These are phyloP conservation scores for Arctopsyche grandis DNA, from an alignment of 1,140 invertebrate genomes.

Conservation along the genomic window DNA sequence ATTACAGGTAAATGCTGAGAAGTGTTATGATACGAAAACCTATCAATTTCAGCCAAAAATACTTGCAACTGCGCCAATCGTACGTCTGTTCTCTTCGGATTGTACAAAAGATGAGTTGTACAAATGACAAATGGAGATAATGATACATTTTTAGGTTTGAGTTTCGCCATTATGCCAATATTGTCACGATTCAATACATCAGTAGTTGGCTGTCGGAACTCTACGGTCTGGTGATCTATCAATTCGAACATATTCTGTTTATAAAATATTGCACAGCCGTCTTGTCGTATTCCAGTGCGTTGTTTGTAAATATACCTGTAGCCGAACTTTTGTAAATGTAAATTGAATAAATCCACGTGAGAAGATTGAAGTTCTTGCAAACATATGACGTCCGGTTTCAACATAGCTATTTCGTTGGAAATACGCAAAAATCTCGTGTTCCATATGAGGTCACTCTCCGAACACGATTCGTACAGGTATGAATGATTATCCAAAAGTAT, in stretches of 20 bases:
- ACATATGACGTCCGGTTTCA: slow-evolving; percentile 84
- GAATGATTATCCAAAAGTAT: slow-evolving; percentile 78
- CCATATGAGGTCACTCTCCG: slow-evolving; percentile 74
- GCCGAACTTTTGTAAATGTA: slow-evolving; percentile 65
- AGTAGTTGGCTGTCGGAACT: slow-evolving; percentile 66
- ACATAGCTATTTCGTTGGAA: slow-evolving; percentile 74
- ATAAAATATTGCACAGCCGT: slow-evolving; percentile 89
- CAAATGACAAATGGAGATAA: slow-evolving; percentile 76
- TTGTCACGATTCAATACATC: slow-evolving; percentile 85
- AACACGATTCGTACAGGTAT: slow-evolving; percentile 77
- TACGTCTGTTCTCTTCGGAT: slow-evolving; percentile 87
- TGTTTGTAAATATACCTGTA: slow-evolving; percentile 79
- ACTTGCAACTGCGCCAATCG: slow-evolving; percentile 86
- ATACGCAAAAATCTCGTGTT: slow-evolving; percentile 74
- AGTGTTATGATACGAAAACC: slow-evolving; percentile 71
- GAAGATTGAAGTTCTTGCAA: slow-evolving; percentile 89
- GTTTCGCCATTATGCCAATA: slow-evolving; percentile 83
- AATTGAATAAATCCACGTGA: slow-evolving; percentile 74
- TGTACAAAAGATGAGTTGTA: slow-evolving; percentile 95
- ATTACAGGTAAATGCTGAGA: slow-evolving; percentile 78
- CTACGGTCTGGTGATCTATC: slow-evolving; percentile 70
- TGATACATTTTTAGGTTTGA: slow-evolving; percentile 67
- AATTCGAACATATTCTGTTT: slow-evolving; percentile 72
- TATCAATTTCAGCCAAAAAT: slow-evolving; percentile 84
- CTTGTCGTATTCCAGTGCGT: slow-evolving; percentile 74